These are phyloP conservation scores for Steatornis caripensis DNA, from an alignment of 2,113 vertebrate species.

Conservation along the genomic window DNA sequence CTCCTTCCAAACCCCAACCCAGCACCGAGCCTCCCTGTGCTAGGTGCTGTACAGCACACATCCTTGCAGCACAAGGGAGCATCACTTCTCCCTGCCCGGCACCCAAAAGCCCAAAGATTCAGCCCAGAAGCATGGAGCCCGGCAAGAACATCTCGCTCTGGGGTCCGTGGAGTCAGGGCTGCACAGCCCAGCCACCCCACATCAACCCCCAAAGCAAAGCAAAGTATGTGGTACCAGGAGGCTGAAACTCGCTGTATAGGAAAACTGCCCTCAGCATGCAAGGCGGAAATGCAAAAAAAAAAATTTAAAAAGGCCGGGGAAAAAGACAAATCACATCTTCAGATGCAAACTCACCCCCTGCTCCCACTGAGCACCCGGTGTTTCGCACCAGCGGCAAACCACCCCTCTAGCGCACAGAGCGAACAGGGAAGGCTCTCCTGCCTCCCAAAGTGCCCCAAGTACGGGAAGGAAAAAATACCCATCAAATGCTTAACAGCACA, in stretches of 20 bases:
- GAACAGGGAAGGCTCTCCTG: background rate
- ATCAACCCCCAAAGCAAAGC: background rate
- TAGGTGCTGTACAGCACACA: background rate
- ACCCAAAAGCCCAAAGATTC: background rate
- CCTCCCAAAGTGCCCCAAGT: background rate
- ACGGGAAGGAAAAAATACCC: background rate
- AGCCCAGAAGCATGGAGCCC: background rate
- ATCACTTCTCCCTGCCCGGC: background rate
- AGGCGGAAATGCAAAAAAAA: background rate
- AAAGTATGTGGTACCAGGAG: background rate
- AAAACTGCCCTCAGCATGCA: background rate
- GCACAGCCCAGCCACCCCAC: background rate
- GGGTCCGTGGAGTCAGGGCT: rapidly evolving
- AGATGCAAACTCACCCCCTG: background rate
- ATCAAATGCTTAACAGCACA: background rate
- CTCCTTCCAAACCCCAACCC: conserved; percentile 21
- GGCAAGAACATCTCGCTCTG: background rate
- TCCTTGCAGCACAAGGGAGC: background rate
- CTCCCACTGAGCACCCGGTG: background rate
- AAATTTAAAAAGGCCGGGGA: background rate
- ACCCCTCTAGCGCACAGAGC: background rate
- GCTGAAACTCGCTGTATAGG: background rate
- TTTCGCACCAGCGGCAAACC: background rate
- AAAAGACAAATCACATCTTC: background rate
- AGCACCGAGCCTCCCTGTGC: background rate